Evolutionary conservation across 2,113 vertebrate species (phyloP).

Genomic region (Ammodytes dubius): DNA sequence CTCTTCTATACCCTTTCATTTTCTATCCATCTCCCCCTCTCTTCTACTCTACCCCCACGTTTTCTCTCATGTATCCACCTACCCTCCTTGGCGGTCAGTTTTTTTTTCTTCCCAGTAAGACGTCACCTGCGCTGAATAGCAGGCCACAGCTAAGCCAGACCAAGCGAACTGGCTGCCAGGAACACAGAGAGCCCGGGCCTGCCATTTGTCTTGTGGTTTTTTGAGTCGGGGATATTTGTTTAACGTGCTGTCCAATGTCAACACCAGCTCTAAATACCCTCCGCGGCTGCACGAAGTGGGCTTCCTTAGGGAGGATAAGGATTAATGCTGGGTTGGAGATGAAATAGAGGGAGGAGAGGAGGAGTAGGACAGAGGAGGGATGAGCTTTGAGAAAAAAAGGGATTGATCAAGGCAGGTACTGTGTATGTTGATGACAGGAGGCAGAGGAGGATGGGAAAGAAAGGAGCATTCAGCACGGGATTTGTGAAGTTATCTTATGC

Average conservation of each 20-base stretch:
- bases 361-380: conserved; percentile 48
- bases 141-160: conserved; percentile 65
- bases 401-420: conserved; percentile 40
- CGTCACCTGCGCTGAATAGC: conserved; percentile 72
- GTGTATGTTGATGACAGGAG: conserved; percentile 30
- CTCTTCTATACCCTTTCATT: conserved; percentile 31
- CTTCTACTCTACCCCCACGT: conserved; percentile 25
- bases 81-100: conserved; percentile 28
- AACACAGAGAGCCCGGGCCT: conserved; percentile 67
- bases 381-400: conserved; percentile 35
- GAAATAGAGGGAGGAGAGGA: conserved; percentile 41
- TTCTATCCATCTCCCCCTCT: conserved; percentile 7
- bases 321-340: conserved; percentile 65
- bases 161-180: conserved; percentile 61
- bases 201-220: conserved; percentile 83
- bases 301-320: conserved; percentile 73
- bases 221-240: conserved; percentile 79
- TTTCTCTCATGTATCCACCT: conserved; percentile 52
- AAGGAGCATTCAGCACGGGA: conserved; percentile 24
- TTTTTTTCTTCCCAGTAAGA: conserved; percentile 64
- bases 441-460: conserved; percentile 17
- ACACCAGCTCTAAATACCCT: conserved; percentile 81
- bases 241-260: conserved; percentile 82
- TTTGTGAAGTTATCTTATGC: conserved; percentile 27
- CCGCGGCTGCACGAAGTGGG: conserved; percentile 72